Evolutionary conservation across 2,797 vertebrate genomes (phyloP).

Genomic region (Anabacerthia variegaticeps): DNA sequence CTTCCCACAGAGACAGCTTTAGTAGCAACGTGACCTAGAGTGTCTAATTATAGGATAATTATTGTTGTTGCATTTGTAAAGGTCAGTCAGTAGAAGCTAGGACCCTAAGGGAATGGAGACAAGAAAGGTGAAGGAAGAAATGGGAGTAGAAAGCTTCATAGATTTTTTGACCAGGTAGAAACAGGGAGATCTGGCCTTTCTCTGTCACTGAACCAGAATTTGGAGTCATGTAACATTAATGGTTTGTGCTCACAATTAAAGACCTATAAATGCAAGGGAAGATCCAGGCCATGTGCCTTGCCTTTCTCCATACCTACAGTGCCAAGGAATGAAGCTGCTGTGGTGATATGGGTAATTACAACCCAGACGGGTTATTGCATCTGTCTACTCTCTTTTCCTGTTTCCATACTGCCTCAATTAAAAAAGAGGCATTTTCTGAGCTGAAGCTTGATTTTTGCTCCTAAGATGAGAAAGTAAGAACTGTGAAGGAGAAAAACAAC

Average conservation of each 20-base stretch:
- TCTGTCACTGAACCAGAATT: neutral
- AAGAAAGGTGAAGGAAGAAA: conserved; percentile 37
- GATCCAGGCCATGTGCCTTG: neutral
- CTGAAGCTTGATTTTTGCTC: neutral
- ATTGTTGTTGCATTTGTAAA: conserved; percentile 62
- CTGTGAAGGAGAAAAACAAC: neutral
- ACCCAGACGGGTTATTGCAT: neutral
- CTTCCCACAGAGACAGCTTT: conserved; percentile 36
- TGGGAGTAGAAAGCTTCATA: neutral
- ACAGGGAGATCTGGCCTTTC: neutral
- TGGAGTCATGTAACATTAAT: neutral
- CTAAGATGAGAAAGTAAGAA: neutral
- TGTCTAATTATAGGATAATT: conserved; percentile 70
- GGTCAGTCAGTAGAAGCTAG: conserved; percentile 57
- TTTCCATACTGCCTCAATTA: neutral
- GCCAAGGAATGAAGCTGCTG: neutral
- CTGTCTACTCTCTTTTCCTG: neutral
- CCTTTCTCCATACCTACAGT: neutral
- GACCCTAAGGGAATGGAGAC: conserved; percentile 62
- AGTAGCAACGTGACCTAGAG: conserved; percentile 52
- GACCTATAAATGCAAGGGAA: neutral
- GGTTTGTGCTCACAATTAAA: neutral
- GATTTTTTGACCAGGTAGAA: neutral
- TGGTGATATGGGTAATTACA: neutral
- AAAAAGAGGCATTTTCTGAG: neutral